Base-by-base conservation (phyloP, 2,888 invertebrate species). In the Nemoura dubitans region DNA sequence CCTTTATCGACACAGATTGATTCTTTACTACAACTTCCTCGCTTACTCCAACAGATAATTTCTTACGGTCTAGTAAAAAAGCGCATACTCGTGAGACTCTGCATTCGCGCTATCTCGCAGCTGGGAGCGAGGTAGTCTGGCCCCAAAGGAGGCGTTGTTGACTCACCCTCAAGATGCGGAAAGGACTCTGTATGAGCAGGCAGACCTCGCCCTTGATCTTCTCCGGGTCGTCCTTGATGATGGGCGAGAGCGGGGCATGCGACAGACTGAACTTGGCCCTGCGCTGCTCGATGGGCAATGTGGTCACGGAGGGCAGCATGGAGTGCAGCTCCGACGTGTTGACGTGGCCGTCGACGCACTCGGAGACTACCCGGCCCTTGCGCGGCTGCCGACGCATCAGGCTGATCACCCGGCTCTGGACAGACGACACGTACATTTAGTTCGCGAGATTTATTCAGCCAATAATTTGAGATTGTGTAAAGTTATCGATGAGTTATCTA, bases 141-240 rank as follows among this genome's bases (percentile, higher is more conserved):
- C 59, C 10, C 36, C 3, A 3, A 36, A 36, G 5, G n/a, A n/a
- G n/a, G n/a, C n/a, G n/a, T 36, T 10, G 2, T 81, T 25, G 84
- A 93, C 94, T 93, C 91, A 96, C 96, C 93, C 95, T 93, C 21
- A 95, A 91, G 89, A 96, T 95, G 88, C 96, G 92, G 89, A 93
- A 96, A 0, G 96, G 96, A 89, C 95, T 96, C 90, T 96, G 96
- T 76, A 94, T 93, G 89, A 97, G 93, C 21, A 96, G 92, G 90
- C 97, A 97, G 5, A 96, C 94, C 85, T 95, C 94, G 2, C 94
- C 93, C 80, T 90, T 90, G 27, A 90, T 88, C 25, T 87, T 88
- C 7, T 81, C 86, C 14, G 10, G 59, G 21, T 80, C 83, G 0
- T 76, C 83, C 42, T 83, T 26, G 76, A 43, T 29, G 16, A 86